A percentile compares a stretch with the other conserved stretches of the same genome.
Conservation (phyloP, 1,140 invertebrate species). For the Cylas formicarius region DNA sequence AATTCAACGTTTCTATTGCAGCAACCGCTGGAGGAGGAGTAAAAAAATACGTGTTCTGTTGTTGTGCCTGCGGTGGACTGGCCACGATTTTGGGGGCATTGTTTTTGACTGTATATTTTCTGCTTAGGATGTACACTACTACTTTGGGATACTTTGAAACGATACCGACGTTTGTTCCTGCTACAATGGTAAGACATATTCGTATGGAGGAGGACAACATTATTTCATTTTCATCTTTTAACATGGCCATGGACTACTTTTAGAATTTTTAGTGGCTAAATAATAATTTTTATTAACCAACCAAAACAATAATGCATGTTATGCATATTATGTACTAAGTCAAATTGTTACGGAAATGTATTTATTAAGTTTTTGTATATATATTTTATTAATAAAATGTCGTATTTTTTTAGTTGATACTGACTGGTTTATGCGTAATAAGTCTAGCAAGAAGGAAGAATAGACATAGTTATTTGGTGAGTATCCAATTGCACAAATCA, state of each 20-base stretch:
- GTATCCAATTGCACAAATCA: too few species aligned
- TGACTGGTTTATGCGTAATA: slow-evolving; percentile 79
- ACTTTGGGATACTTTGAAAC: slow-evolving; percentile 76
- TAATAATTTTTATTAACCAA: too few species aligned
- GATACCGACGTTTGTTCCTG: slow-evolving; percentile 75
- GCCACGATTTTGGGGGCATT: slow-evolving; percentile 64
- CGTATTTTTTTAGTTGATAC: slow-evolving; percentile 58
- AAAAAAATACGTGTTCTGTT: slow-evolving; percentile 68
- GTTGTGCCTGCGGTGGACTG: slow-evolving; percentile 64
- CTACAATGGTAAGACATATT: slow-evolving; percentile 64
- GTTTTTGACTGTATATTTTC: slow-evolving; percentile 68
- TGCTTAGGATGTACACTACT: slow-evolving; percentile 69
- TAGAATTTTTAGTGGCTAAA: too few species aligned
- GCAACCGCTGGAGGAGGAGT: slow-evolving; percentile 41
- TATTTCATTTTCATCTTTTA: too few species aligned
- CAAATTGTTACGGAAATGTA: not conserved
- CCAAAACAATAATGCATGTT: too few species aligned
- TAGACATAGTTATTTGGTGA: slow-evolving; percentile 78
- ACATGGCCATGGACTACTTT: too few species aligned
- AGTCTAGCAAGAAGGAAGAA: slow-evolving; percentile 74
- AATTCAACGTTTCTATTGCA: slow-evolving; percentile 26
- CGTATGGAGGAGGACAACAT: too few species aligned
- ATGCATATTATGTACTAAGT: not conserved
- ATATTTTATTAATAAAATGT: not conserved
- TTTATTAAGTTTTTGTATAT: not conserved